Evolutionary conservation across 1,140 invertebrate species (phyloP), one percentile per base, ranked within the genome.

Genomic region (Octopus sinensis): DNA sequence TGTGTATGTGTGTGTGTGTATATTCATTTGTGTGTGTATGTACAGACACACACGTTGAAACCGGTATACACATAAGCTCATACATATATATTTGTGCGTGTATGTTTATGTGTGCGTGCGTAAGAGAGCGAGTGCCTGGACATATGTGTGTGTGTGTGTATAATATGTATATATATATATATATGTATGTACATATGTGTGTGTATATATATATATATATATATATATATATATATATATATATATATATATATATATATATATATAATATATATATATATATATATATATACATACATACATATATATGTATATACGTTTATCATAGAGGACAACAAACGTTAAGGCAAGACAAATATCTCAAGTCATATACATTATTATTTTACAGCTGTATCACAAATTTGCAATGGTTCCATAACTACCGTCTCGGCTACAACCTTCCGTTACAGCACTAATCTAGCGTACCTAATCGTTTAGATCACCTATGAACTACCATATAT

Each of bases 191-290:
- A 62, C 17, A 62, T 62, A 62, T 62, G 17, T 62, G 17, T 62
- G 17, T 62, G 17, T 9, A 62, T 62, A 62, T 62, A 62, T 62
- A 62, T 62, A 62, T 62, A 62, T 62, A 62, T 62, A 62, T 9
- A 62, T 62, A 62, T 62, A 62, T 62, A 62, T 62, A 62, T 62
- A 62, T 62, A 62, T 62, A 62, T 62, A 62, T 9, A 62, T 62
- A 62, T 62, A 62, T 62, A 62, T 62, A 62, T 62, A 62, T 62
- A 62, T 62, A 62, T 62, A 62, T 9, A 62, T 62, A 62, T 62
- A 62, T 62, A 62, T 62, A 62, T 62, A 62, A n/a, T 62, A 62
- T 62, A 62, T 62, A 62, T 9, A 62, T 62, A 62, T 62, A 62
- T 62, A 62, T 62, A 62, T 62, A 62, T 62, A 62, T 62, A 62